Evolutionary conservation across 2,888 invertebrate species (phyloP), one percentile per base, ranked within the genome.

Genomic region (Drosophila kanekoi): DNA sequence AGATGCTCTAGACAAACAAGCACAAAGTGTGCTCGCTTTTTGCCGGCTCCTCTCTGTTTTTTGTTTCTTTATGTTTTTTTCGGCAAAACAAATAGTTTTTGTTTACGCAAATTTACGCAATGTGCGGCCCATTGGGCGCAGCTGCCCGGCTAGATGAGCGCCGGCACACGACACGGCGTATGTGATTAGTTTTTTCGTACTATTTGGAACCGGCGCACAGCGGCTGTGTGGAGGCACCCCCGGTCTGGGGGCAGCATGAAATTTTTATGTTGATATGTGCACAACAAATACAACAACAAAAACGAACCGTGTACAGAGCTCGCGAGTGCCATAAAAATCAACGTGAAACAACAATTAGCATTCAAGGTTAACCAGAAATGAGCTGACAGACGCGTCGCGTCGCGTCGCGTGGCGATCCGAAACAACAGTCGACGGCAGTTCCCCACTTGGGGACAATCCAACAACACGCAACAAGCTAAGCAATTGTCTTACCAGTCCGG

Each of bases 181-280:
- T 88, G 82, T 88, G 89, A 89, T 89, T 89, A 89, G 90, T 89
- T 89, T 89, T 86, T 91, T 91, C 88, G 89, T 91, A 90, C 89
- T 89, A 89, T 89, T 82, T 87, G 77, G 77, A 84, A 77, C 82
- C 86, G 91, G 91, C 81, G 80, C 63, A 47, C 91, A 91, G 89
- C 68, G 48, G 49, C 28, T 23, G 32, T 20, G 41, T 65, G 63
- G 3, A 56, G 62, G 63, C 68, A 48, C 43, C 40, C 14, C 32
- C 54, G 43, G 28, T 54, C 33, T n/a, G 51, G 48, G 58, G 72
- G 70, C 71, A 84, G 68, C 84, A 84, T 84, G 70, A 84, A 84
- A 76, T 84, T 72, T 81, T 85, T 85, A 89, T 89, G 88, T 83
- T 87, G 80, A 85, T 89, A 85, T 79, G 77, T 66, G 71, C 43